phyloP scores from a whole-genome alignment of 2,888 invertebrate genomes.

The Diabrotica balteata region DNA sequence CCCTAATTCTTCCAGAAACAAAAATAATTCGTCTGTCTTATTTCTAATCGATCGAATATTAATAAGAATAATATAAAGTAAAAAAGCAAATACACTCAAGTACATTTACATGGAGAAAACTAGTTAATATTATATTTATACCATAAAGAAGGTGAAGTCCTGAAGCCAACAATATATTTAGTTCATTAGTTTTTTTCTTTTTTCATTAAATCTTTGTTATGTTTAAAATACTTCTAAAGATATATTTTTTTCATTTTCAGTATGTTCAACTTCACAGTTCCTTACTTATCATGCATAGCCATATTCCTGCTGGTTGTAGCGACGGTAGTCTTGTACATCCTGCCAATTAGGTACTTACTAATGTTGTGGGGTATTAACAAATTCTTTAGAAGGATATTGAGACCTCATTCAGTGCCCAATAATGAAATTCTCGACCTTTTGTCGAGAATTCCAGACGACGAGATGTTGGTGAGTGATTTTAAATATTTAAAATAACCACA shows the following conservation, averaged over 20 bases:
- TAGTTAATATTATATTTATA: too few species aligned
- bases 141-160: too few species aligned
- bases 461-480: constrained; percentile 77
- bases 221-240: too few species aligned
- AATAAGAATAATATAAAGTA: too few species aligned
- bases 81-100: too few species aligned
- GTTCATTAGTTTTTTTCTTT: too few species aligned
- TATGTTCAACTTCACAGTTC: constrained; percentile 95
- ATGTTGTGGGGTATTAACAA: constrained; percentile 95
- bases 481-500: not conserved
- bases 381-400: constrained; percentile 89
- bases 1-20: too few species aligned
- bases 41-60: too few species aligned
- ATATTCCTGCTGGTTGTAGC: constrained; percentile 78
- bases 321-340: constrained; percentile 81
- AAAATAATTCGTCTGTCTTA: too few species aligned
- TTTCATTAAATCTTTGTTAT: too few species aligned
- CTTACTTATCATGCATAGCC: constrained; percentile 93
- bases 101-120: too few species aligned
- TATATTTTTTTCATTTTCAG: constrained; percentile 61
- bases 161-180: too few species aligned
- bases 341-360: constrained; percentile 88
- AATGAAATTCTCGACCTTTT: constrained; percentile 95
- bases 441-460: constrained; percentile 93
- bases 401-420: constrained; percentile 95